phyloP scores from a whole-genome alignment of 1,140 invertebrate genomes.

The Aphaenogaster rudis region DNA sequence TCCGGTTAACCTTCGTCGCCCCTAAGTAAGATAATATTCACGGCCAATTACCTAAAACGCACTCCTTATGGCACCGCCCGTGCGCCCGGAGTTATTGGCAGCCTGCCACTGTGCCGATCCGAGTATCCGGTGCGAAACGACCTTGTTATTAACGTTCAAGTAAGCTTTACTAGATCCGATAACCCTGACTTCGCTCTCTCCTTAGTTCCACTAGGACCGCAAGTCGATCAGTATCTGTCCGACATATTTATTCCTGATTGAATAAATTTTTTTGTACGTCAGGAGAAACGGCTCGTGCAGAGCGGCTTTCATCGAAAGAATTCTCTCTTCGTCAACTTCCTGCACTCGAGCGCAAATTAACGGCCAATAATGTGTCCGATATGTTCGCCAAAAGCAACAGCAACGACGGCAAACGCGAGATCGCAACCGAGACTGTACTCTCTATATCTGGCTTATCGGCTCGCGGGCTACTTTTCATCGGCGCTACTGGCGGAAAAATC shows the following conservation, averaged over 20 bases:
- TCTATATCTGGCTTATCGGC: conserved; percentile 32
- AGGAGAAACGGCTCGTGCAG: background rate
- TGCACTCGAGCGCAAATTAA: conserved; percentile 24
- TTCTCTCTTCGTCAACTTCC: conserved; percentile 3
- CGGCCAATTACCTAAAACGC: conserved; percentile 81
- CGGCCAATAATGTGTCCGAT: background rate
- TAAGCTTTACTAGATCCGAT: conserved; percentile 71
- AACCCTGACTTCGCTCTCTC: conserved; percentile 37
- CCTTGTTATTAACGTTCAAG: conserved; percentile 79
- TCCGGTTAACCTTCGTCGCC: conserved; percentile 62
- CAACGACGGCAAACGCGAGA: background rate
- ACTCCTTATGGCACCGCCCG: conserved; percentile 71
- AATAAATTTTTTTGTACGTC: background rate
- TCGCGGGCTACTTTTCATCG: conserved; percentile 37
- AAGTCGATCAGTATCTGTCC: background rate
- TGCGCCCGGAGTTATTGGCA: conserved; percentile 73
- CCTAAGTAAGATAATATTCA: conserved; percentile 79
- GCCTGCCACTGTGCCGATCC: conserved; percentile 74
- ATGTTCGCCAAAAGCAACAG: conserved; percentile 4
- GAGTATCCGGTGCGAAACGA: conserved; percentile 76
- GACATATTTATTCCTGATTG: conserved; percentile 10
- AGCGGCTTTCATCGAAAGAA: background rate
- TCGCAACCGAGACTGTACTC: background rate
- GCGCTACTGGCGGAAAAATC: conserved; percentile 35
- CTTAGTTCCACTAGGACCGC: no score